phyloP scores from a whole-genome alignment of 2,888 invertebrate genomes.

The Plutella xylostella region DNA sequence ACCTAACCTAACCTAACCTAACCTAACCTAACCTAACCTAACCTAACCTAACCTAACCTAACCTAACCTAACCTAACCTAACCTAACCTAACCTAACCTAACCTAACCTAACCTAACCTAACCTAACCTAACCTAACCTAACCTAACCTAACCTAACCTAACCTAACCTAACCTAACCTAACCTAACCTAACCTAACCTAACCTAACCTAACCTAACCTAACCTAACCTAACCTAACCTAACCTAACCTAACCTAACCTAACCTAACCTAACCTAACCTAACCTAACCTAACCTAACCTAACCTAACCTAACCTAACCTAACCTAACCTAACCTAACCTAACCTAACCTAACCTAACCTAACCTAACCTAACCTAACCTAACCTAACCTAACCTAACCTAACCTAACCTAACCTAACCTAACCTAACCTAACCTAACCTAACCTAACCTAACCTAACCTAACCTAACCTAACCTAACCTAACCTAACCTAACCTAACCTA shows the following conservation, averaged over 20 bases:
- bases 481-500: slow-evolving; percentile 11
- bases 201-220: slow-evolving; percentile 19
- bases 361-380: slow-evolving; percentile 23
- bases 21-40: slow-evolving; percentile 19
- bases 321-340: slow-evolving; percentile 22
- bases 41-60: slow-evolving; percentile 19
- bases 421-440: slow-evolving; percentile 15
- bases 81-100: slow-evolving; percentile 19
- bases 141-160: slow-evolving; percentile 18
- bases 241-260: slow-evolving; percentile 23
- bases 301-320: slow-evolving; percentile 21
- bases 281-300: slow-evolving; percentile 13
- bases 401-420: slow-evolving; percentile 20
- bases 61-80: slow-evolving; percentile 19
- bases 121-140: slow-evolving; percentile 17
- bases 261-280: slow-evolving; percentile 15
- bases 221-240: slow-evolving; percentile 18
- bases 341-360: slow-evolving; percentile 21
- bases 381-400: slow-evolving; percentile 19
- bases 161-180: slow-evolving; percentile 18
- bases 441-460: slow-evolving; percentile 15
- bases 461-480: slow-evolving; percentile 14
- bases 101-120: slow-evolving; percentile 18
- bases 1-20: slow-evolving; percentile 20
- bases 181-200: slow-evolving; percentile 19